A percentile compares a stretch with the other conserved stretches of the same genome.
Evolutionary conservation across 1,140 invertebrate species (phyloP).

Genomic region (Drosophila orena): DNA sequence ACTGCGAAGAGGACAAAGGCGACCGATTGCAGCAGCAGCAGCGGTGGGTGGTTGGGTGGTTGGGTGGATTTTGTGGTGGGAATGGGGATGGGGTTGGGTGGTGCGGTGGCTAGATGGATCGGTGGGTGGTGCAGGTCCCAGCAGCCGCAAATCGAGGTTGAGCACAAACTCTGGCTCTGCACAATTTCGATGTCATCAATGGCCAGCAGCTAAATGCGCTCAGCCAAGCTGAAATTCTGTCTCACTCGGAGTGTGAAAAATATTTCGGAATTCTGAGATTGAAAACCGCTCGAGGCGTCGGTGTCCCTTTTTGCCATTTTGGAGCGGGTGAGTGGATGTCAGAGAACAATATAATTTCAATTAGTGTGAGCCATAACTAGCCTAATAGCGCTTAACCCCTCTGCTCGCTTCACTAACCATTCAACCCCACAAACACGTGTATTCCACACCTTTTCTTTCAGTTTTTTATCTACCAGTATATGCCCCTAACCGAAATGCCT

Average conservation of each 20-base stretch:
- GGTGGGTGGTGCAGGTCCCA: slow-evolving; percentile 13
- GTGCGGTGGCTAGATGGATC: slow-evolving; percentile 5
- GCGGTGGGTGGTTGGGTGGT: slow-evolving; percentile 5
- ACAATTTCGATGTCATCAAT: slow-evolving; percentile 72
- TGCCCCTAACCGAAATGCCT: slow-evolving; percentile 14
- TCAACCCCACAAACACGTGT: slow-evolving; percentile 67
- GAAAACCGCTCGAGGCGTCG: slow-evolving; percentile 12
- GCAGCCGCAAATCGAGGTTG: slow-evolving; percentile 12
- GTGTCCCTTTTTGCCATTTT: background rate
- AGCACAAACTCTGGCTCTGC: slow-evolving; percentile 47
- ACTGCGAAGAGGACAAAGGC: slow-evolving; percentile 80
- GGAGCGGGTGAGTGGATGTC: slow-evolving; percentile 32
- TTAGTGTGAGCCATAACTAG: slow-evolving; percentile 48
- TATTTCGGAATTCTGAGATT: slow-evolving; percentile 27
- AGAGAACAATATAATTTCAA: slow-evolving; percentile 46
- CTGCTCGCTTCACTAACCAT: slow-evolving; percentile 45
- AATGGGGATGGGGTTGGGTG: slow-evolving; percentile 5
- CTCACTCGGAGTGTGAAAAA: slow-evolving; percentile 18
- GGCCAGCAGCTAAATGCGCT: slow-evolving; percentile 47
- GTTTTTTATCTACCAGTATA: slow-evolving; percentile 32
- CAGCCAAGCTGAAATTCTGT: slow-evolving; percentile 74
- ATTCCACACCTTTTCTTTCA: slow-evolving; percentile 59
- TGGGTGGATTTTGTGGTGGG: background rate
- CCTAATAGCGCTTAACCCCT: slow-evolving; percentile 47
- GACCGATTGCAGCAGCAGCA: slow-evolving; percentile 64